Evolutionary conservation across 1,140 invertebrate genomes (phyloP), one percentile per base, ranked within the genome.

Genomic region (Muscidifurax raptorellus): DNA sequence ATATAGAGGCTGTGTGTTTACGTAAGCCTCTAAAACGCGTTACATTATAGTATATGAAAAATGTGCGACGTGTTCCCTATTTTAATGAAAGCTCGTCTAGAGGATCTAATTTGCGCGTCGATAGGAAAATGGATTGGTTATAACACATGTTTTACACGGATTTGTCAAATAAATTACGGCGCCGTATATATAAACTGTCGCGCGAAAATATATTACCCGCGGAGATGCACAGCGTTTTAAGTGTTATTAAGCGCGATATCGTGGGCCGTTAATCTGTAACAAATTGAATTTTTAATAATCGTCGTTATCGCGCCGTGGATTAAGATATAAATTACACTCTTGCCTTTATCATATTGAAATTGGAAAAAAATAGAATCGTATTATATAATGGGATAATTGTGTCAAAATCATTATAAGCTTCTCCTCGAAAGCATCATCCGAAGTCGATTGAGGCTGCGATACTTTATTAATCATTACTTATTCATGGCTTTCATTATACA

Each of bases 381-480:
- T n/a, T 80, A 71, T 80, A 71, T 47, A 47, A 28, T 71, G 27
- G 30, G 64, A 47, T 80, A 80, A 71, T 71, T 47, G 79, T 47
- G 79, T 71, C 79, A 47, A 44, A 71, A 77, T 64, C 75, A 77
- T 77, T 64, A 77, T 18, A 12, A 18, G 44, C 75, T 77, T 77
- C 75, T 77, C n/a, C 75, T 77, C 75, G 7, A 77, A 77, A 47
- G 74, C 25, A 30, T 59, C 47, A 25, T 18, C 40, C 40, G 10
- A 22, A 59, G 5, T 80, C 25, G 79, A 80, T 80, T 47, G 79
- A 80, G 79, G 79, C 67, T 80, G 66, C 67, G 67, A 80, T 80
- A 80, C 22, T 80, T 80, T 80, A 80, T 80, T 80, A 80, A 80
- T 80, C 79, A 80, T 80, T 80, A 80, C 66, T 80, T 80, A 80